Evolutionary conservation across 2,888 invertebrate genomes (phyloP), one percentile per base, ranked within the genome.

Genomic region (Epiperipatus broadwayi): DNA sequence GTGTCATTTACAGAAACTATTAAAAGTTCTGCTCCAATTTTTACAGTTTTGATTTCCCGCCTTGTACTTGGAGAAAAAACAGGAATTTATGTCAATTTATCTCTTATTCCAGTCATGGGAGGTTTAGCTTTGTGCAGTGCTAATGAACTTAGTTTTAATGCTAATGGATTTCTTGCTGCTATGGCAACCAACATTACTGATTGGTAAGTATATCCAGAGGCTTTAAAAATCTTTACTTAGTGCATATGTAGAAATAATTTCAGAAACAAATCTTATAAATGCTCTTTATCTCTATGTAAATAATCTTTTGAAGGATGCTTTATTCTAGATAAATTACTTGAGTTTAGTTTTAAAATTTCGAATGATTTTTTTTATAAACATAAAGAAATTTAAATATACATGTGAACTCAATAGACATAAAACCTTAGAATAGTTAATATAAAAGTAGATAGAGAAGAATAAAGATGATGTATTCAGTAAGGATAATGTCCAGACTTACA

Each of bases 1-100:
- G 76, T 78, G 40, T 77, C 76, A 56, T 78, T 78, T 56, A 77
- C 77, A 32, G 78, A 78, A 58, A 78, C 78, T 10, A 73, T 78
- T 33, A 78, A 78, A 57, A 76, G 76, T 58, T 76, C 77, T 21
- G 77, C 77, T 14, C 78, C 78, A 27, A 63, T 78, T 37, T 78
- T 78, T 57, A 78, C 78, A 28, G 77, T 78, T 41, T 56, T 76
- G 43, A 75, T 78, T 49, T 73, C 76, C 35, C 66, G 71, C 57
- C 36, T 58, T 22, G 41, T 64, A 37, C 48, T 61, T 28, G 47
- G 72, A 36, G 73, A 74, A 59, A 64, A 68, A 48, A 73, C 73
- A 21, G 71, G 72, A 30, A 56, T 71, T 36, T 69, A 70, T 55
- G 75, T 75, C 21, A 73, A 72, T 59, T 57, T 75, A 43, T 76